Evolutionary conservation across 2,888 invertebrate genomes (phyloP), one percentile per base, ranked within the genome.

Genomic region (Callinectes sapidus): DNA sequence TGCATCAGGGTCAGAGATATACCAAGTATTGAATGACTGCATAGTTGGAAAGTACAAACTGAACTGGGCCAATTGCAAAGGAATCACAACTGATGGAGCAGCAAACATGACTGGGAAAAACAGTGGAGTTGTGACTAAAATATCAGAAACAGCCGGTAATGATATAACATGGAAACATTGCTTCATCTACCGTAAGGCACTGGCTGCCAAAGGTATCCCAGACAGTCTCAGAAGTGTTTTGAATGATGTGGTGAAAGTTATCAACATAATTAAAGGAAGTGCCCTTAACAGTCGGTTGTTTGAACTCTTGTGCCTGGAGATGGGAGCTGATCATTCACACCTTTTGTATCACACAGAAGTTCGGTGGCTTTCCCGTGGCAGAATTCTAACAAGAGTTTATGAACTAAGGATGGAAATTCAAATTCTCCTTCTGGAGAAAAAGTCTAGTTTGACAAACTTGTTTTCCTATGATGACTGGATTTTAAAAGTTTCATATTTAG

Each of bases 121-220:
- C n/a, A n/a, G n/a, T n/a, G n/a, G n/a, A 8, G 87, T 91, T 91
- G 55, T 87, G 39, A 87, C 54, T 39, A 87, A 91, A 61, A 66
- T 86, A 91, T n/a, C n/a, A 91, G 86, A 91, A 42, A 71, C 87
- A 87, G 48, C 91, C 14, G 87, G 91, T 91, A 91, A 87, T 87
- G 39, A 87, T 39, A 42, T 35, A 14, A 87, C 48, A 87, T 91
- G 66, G 71, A 87, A 87, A 86, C 87, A 91, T 39, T 91, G 55
- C 39, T 87, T 86, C 87, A 87, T 87, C 39, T 66, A 91, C 85
- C 55, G 90, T 90, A 86, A 90, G 32, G 85, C 5, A 48, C 32
- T 90, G 85, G 90, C 54, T 90, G 90, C 90, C 48, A 90, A 90
- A 85, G 86, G 28, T 85, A 90, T 90, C 35, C 90, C 90, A 71